Conservation (phyloP, 2,888 invertebrate species). For the Hedychridium roseum region DNA sequence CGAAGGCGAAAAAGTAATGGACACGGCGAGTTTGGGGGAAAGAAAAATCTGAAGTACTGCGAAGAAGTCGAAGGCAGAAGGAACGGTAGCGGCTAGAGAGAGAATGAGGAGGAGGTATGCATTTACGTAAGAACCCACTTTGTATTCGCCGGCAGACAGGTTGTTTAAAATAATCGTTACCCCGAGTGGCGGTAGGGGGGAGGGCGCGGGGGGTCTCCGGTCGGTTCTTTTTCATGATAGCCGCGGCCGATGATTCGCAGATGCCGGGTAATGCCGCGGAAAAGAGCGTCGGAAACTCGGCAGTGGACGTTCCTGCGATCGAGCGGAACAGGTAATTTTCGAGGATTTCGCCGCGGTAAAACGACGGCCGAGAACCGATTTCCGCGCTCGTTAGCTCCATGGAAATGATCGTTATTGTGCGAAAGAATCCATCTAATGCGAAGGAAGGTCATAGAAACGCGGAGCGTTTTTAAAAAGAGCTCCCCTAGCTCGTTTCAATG, state of each 20-base stretch:
- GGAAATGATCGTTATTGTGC: constrained; percentile 23
- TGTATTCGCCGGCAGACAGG: constrained; percentile 52
- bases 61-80: neutral
- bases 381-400: constrained; percentile 8
- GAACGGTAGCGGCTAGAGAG: neutral
- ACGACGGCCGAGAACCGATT: constrained; percentile 16
- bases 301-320: too few relatives aligned
- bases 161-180: constrained; percentile 59
- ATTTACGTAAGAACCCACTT: constrained; percentile 59
- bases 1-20: too few relatives aligned
- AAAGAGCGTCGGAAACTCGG: too few relatives aligned
- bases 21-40: neutral
- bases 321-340: constrained; percentile 15
- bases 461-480: too few relatives aligned
- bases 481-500: too few relatives aligned
- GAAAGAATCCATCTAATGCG: constrained; percentile 14
- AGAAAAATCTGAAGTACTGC: constrained; percentile 3
- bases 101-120: constrained; percentile 23
- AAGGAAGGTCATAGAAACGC: too few relatives aligned
- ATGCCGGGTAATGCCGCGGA: constrained; percentile 23
- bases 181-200: too few relatives aligned
- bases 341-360: constrained; percentile 18
- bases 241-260: too few relatives aligned
- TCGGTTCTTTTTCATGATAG: too few relatives aligned
- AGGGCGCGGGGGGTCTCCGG: too few relatives aligned